Percentiles rank a stretch among this genome's conserved stretches.
Evolutionary conservation across 2,113 vertebrate species (phyloP).

Genomic region (Stegastes partitus): DNA sequence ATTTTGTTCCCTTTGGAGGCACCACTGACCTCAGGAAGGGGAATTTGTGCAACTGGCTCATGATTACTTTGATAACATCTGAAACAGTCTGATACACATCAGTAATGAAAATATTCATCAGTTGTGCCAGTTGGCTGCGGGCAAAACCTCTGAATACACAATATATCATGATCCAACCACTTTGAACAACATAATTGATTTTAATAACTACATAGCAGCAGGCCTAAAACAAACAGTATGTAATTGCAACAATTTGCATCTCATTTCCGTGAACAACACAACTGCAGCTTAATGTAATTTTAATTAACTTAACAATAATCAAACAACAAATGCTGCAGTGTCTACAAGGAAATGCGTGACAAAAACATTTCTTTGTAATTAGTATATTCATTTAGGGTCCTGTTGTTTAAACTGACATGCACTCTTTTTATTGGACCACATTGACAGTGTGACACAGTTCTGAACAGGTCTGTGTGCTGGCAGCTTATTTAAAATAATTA

Average conservation of each 20-base stretch:
- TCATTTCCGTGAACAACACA: not conserved
- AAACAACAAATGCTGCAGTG: not conserved
- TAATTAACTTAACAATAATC: not conserved
- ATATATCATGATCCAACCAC: not conserved
- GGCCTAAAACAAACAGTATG: not conserved
- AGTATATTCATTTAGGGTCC: not conserved
- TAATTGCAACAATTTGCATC: slow-evolving; percentile 8
- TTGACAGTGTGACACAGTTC: slow-evolving; percentile 6
- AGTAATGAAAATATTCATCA: not conserved
- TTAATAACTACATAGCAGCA: not conserved
- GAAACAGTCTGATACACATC: not conserved
- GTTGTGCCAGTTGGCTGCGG: too few species aligned
- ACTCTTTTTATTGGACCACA: slow-evolving; percentile 5
- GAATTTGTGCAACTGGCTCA: too few species aligned
- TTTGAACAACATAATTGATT: not conserved
- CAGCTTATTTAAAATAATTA: slow-evolving; percentile 22
- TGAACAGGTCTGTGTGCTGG: slow-evolving; percentile 24
- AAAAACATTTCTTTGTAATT: too few species aligned
- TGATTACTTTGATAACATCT: not conserved
- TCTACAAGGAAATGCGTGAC: not conserved
- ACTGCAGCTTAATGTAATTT: not conserved
- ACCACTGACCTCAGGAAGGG: too few species aligned
- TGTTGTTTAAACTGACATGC: not conserved
- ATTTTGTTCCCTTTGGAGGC: too few species aligned
- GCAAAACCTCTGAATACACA: not conserved